Evolutionary conservation across 1,140 invertebrate genomes (phyloP), one percentile per base, ranked within the genome.

Genomic region (Conopomorpha cramerella): DNA sequence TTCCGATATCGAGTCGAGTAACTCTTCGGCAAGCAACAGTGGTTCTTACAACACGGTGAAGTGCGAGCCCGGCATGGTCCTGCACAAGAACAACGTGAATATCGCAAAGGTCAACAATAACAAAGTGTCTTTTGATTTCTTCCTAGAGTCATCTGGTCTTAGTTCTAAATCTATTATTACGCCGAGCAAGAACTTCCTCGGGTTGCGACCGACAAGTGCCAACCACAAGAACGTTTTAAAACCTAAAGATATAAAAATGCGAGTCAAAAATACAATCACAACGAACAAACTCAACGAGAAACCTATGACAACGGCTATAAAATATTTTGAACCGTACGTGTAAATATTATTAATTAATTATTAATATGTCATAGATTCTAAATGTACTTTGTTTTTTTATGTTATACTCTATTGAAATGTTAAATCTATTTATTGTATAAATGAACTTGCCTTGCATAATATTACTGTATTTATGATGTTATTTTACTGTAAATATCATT

Each of bases 141-240:
- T 91, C 49, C 64, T 91, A 12, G 89, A 91, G 55, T 85, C 85
- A 14, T 90, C 88, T 38, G 89, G 89, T 31, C 80, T 91, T 26
- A 90, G 88, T 70, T 88, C 87, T 41, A 91, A 91, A 62, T 89
- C 87, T 3, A 88, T 91, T 45, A 78, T 90, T 40, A 88, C 86
- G 2, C 87, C 88, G 0, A 84, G 82, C 29, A 80, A 86, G 43
- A 55, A 50, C 33, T 70, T 65, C 34, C 19, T 67, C 11, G 57
- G 55, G 19, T 32, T 61, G 43, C 61, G 77, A 43, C 77, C 77
- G 11, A 73, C 87, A 23, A 80, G 86, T 38, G 87, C 84, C 47
- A 90, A 89, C 61, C 89, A 90, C 51, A 87, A 87, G 45, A 86
- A 79, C 45, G 86, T 90, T 58, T 53, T 89, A 32, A 90, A 90